Base-by-base conservation (phyloP, 1,140 invertebrate species). In the Protaetia brevitarsis region DNA sequence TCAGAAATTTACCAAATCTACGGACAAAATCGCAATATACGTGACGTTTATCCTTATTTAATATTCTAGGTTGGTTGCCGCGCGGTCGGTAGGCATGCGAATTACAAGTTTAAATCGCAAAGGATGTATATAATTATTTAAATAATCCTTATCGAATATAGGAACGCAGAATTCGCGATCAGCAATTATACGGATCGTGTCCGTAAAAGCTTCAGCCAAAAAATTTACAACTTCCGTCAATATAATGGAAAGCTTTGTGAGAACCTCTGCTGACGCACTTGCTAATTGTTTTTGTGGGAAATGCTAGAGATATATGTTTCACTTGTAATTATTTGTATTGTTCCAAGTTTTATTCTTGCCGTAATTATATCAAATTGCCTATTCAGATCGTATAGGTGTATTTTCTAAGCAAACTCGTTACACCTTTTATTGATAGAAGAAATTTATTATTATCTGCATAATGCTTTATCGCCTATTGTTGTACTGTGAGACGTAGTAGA, bases 271-370 rank as follows among this genome's bases (percentile, higher is more conserved):
- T 51, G 41, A 51, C 41, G 41, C 41, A 51, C 19, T 51, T 51
- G 41, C 41, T 51, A 51, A 51, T 51, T 51, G 41, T 51, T 51
- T n/a, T 51, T 13, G 41, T 51, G 41, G 41, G 41, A 51, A 51
- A 51, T 19, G 41, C 41, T n/a, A n/a, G 41, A 51, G 41, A 51
- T 51, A 51, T 51, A 51, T 51, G 41, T 51, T 51, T 51, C 41
- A 51, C 41, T 51, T 51, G 41, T 23, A 51, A 51, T 51, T 23
- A 51, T 23, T 23, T 51, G 41, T 51, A 51, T 51, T 51, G 41
- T 51, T 51, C 16, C 4, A 23, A 19, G 41, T 23, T 23, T 51
- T 51, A 51, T 51, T 51, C 19, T 51, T 51, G 19, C 41, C 41
- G 41, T 51, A 51, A 51, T 51, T 51, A 51, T 23, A 51, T 51